Conservation (phyloP, 2,113 vertebrate genomes). For the Pimephales promelas region DNA sequence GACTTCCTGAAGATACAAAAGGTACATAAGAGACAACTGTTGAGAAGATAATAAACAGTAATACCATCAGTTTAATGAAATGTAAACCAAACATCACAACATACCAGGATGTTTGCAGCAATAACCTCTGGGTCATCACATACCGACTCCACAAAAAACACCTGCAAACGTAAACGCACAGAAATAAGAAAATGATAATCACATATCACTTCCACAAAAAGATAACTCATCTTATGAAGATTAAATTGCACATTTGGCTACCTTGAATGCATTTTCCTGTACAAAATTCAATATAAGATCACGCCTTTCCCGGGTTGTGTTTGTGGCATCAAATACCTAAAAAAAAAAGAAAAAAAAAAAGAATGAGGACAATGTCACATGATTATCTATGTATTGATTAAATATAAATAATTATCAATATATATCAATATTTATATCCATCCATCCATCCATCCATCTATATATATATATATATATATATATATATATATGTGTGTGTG, state of each 20-base stretch:
- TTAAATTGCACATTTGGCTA: slow-evolving; percentile 51
- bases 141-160: slow-evolving; percentile 97
- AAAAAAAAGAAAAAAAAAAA: too few relatives aligned
- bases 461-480: background rate
- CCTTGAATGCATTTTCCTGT: slow-evolving; percentile 91
- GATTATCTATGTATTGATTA: background rate
- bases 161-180: slow-evolving; percentile 71
- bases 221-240: background rate
- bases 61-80: background rate
- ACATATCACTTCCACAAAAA: background rate
- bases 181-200: background rate
- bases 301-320: slow-evolving; percentile 93
- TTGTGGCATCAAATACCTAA: slow-evolving; percentile 98
- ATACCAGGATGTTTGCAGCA: slow-evolving; percentile 95
- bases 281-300: slow-evolving; percentile 91
- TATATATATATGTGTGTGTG: background rate
- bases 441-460: background rate
- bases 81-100: slow-evolving; percentile 54
- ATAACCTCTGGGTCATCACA: slow-evolving; percentile 97
- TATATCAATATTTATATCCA: too few relatives aligned
- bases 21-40: background rate
- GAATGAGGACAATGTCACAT: too few relatives aligned
- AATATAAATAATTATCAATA: too few relatives aligned
- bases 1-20: slow-evolving; percentile 82
- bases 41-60: slow-evolving; percentile 2